Evolutionary conservation across 1,140 invertebrate species (phyloP), one percentile per base, ranked within the genome.

Genomic region (Drosophila navojoa): DNA sequence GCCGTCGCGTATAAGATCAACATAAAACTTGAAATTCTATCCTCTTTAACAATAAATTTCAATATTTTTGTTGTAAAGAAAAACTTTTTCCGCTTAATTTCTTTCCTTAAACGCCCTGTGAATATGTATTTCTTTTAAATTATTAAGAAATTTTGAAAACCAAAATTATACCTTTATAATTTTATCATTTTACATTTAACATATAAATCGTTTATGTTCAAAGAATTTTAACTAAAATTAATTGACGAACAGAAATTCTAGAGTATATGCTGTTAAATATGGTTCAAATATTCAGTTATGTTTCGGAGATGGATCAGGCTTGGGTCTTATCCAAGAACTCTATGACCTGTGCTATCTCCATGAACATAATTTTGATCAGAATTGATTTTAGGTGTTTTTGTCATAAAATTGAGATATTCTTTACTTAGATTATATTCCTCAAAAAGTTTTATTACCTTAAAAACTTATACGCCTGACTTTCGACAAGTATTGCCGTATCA

Each of bases 61-160:
- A 35, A 29, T 29, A 5, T 29, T 29, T 29, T 29, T 22, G 19
- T 22, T 2, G 19, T 22, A 22, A 22, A 22, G 19, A 22, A 22
- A 32, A 32, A 32, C 6, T 7, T 0, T 32, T 0, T 32, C 32
- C 32, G 32, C 6, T 5, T 22, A 49, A 11, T 49, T 49, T 11
- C 10, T 13, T 13, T n/a, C 11, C 11, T 49, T 49, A 45, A 45
- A 16, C 19, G 42, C 42, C 79, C 79, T 75, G 79, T 82, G 79
- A 81, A 82, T 74, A 81, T 58, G 60, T 61, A 74, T 62, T 59
- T 63, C 35, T 22, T 22, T 22, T 22, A 22, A 62, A 63, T 27
- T 67, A 66, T 27, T 62, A 40, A 50, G 60, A 52, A 25, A 52
- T 10, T 19, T 42, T 55, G 7, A 58, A 29, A 38, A 32, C 27